Base-by-base conservation (phyloP, 2,888 invertebrate genomes). In the Chrysolina americana region DNA sequence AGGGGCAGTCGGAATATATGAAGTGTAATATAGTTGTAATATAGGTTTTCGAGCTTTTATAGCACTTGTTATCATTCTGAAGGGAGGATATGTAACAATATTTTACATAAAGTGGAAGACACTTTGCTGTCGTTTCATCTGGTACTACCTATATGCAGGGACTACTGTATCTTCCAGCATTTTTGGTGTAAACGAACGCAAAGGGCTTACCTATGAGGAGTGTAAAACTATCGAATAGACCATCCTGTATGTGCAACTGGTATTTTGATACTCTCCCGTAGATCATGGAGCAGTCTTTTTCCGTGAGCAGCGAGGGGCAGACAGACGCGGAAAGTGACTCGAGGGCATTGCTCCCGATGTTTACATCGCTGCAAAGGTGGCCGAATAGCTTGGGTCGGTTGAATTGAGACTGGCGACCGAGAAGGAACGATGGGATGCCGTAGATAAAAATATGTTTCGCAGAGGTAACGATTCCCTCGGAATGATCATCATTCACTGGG, bases 281-380 rank as follows among this genome's bases (percentile, higher is more conserved):
- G 48, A 48, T 48, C 48, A 48, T 41, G 44, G 23, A 65, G 44
- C 21, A 15, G 23, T 65, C 65, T 28, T 65, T 65, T 65, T 50
- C 47, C 48, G 21, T 28, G 13, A 15, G 66, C 11, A n/a, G 50
- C 17, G 17, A 44, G 48, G 47, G 23, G 19, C 10, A 28, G 41
- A 11, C 21, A 23, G 53, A 53, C 53, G 53, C 53, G 76, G 72
- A 72, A 74, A 70, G 76, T 71, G 75, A 73, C 79, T 76, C 75
- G 78, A 76, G 85, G 85, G 79, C 86, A 83, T 86, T 85, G 87
- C 84, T 83, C 86, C 82, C 83, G 85, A 85, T 86, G 86, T 87
- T 87, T 87, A 87, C 87, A 87, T 87, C 87, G 86, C 82, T 44
- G 65, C 63, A 44, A 84, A 83, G 82, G 83, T 85, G 85, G 84